Evolutionary conservation across 2,888 invertebrate species (phyloP), one percentile per base, ranked within the genome.

Genomic region (Diabrotica balteata): DNA sequence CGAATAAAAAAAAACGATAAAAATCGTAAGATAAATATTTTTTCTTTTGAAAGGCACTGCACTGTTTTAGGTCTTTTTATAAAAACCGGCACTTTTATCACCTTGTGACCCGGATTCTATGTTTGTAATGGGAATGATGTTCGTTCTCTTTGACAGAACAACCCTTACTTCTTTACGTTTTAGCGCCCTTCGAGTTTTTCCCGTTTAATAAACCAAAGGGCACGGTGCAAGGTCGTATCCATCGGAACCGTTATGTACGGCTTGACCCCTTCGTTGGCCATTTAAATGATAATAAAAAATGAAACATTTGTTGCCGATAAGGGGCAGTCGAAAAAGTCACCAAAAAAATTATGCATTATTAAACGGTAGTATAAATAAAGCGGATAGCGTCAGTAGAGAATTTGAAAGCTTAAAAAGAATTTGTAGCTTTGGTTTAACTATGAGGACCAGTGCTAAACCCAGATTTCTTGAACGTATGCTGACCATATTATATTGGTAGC

Each of bases 11-110:
- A 32, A 32, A 32, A 32, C 32, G 32, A 32, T 32, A 32, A 32
- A 32, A 32, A 4, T 32, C 32, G 32, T 32, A 2, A 32, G 4
- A 2, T 32, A 32, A 32, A 32, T 4, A 32, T 4, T 32, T 32
- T 32, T 32, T 32, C 32, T 32, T 32, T 32, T 32, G 32, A 32
- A 32, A 43, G 44, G n/a, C 43, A 55, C 55, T 5, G 43, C 55
- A 55, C 55, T 55, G 55, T 10, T 44, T 4, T 7, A 11, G 53
- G 53, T 32, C 53, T 53, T 52, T 32, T 32, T 32, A 32, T 2
- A 52, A 52, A 54, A 43, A 54, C 54, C 54, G 61, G 72, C 70
- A 73, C 73, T 75, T 75, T 72, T 75, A 73, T 73, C 73, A 75
- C 75, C 72, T 74, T 66, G 59, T 71, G 59, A 64, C 69, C 67